phyloP scores from a whole-genome alignment of 1,140 invertebrate species.

The Ostrea denselamellosa region DNA sequence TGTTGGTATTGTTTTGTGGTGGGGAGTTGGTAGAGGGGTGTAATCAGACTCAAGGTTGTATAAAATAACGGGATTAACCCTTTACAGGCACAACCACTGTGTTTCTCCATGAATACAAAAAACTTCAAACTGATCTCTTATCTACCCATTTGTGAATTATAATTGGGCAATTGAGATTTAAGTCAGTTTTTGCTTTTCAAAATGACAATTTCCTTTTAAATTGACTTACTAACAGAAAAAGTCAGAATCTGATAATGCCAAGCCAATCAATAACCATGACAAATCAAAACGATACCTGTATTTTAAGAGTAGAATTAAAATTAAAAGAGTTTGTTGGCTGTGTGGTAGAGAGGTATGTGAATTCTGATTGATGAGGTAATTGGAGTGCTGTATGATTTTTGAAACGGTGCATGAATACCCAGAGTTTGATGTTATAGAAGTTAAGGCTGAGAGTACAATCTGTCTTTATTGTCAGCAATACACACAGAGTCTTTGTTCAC shows the following conservation, averaged over 20 bases:
- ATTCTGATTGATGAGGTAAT: conserved; percentile 33
- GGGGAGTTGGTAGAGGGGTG: background rate
- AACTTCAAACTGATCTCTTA: background rate
- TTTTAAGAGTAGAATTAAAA: background rate
- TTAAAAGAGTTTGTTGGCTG: background rate
- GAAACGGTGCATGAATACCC: background rate
- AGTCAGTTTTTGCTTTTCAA: conserved; percentile 27
- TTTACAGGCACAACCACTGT: background rate
- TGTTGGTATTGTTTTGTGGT: conserved; percentile 28
- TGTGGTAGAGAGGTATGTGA: conserved; percentile 9
- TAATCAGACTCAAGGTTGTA: conserved; percentile 9
- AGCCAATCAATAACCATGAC: conserved; percentile 14
- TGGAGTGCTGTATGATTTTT: background rate
- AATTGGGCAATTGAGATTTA: conserved; percentile 32
- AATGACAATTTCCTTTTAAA: background rate
- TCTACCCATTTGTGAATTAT: background rate
- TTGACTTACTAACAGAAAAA: background rate
- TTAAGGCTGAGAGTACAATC: conserved; percentile 23
- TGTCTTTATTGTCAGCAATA: conserved; percentile 29
- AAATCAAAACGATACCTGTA: conserved; percentile 29
- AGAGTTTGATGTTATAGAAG: conserved; percentile 18
- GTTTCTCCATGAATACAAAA: conserved; percentile 12
- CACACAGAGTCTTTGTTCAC: conserved; percentile 37
- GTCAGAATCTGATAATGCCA: background rate
- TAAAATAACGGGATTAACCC: background rate